Evolutionary conservation across 1,140 invertebrate species (phyloP).

Genomic region (Linepithema humile): DNA sequence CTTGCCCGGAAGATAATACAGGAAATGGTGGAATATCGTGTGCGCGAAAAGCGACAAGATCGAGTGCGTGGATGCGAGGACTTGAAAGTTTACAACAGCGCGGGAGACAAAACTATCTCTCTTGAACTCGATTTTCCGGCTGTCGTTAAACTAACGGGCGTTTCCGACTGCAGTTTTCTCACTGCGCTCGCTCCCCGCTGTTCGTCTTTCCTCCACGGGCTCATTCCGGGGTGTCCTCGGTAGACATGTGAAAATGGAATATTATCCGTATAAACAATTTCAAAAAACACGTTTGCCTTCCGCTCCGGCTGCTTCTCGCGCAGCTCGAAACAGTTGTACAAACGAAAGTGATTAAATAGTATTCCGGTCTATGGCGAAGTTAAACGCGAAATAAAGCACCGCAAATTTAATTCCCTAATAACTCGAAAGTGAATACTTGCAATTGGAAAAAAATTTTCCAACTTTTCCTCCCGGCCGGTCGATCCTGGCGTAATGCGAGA

Average conservation of each 20-base stretch:
- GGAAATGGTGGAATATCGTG: neutral
- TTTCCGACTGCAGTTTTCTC: constrained; percentile 46
- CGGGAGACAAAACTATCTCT: constrained; percentile 27
- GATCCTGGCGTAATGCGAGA: constrained; percentile 26
- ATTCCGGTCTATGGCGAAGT: neutral
- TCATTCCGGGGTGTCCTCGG: neutral
- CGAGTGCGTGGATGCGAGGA: constrained; percentile 18
- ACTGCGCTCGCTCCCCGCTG: neutral
- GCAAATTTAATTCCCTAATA: neutral
- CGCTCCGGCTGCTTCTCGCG: neutral
- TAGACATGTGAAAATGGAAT: constrained; percentile 32
- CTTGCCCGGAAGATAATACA: constrained; percentile 4
- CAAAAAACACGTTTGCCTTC: neutral
- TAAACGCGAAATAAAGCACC: neutral
- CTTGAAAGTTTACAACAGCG: constrained; percentile 18
- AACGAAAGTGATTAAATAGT: neutral
- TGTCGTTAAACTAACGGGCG: constrained; percentile 43
- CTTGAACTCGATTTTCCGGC: constrained; percentile 42
- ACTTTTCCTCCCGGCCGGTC: neutral
- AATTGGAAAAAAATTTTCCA: neutral
- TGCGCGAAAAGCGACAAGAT: constrained; percentile 4
- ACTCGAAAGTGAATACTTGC: neutral
- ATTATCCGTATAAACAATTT: constrained; percentile 45
- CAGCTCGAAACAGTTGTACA: neutral
- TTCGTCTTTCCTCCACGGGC: neutral